phyloP scores from a whole-genome alignment of 2,888 invertebrate species.

The Plebejus anna region DNA sequence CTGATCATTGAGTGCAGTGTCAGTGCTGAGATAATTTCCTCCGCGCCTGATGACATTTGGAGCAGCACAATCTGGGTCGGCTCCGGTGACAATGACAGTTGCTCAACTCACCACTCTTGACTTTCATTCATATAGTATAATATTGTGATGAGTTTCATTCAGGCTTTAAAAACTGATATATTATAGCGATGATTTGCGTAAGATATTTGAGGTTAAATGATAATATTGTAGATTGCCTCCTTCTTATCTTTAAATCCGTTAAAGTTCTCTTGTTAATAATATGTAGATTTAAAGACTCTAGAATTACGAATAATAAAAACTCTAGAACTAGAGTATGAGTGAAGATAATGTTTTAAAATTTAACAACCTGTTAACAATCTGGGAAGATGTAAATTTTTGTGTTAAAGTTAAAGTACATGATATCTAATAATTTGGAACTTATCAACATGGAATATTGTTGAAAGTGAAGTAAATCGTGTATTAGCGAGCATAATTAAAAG shows the following conservation, averaged over 20 bases:
- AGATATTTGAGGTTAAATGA: no score
- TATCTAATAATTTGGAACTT: neutral
- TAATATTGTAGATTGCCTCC: no score
- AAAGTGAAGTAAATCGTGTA: constrained; percentile 28
- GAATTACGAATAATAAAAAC: no score
- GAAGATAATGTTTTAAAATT: neutral
- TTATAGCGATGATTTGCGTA: no score
- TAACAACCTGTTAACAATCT: neutral
- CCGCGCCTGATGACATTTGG: constrained; percentile 62
- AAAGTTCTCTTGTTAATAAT: no score
- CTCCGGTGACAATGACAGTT: constrained; percentile 18
- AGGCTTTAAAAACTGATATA: neutral
- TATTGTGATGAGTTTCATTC: neutral
- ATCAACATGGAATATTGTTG: neutral
- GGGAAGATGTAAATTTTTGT: neutral
- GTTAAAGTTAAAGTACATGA: neutral
- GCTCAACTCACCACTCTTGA: constrained; percentile 10
- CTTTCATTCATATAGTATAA: constrained; percentile 12
- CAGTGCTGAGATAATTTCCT: constrained; percentile 27
- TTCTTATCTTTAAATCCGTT: no score
- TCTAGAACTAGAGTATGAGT: neutral
- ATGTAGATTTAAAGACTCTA: neutral
- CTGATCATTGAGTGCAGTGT: neutral
- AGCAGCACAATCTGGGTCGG: constrained; percentile 68
- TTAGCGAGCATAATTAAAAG: neutral